phyloP scores from a whole-genome alignment of 1,140 invertebrate species.

The Drosophila lowei region DNA sequence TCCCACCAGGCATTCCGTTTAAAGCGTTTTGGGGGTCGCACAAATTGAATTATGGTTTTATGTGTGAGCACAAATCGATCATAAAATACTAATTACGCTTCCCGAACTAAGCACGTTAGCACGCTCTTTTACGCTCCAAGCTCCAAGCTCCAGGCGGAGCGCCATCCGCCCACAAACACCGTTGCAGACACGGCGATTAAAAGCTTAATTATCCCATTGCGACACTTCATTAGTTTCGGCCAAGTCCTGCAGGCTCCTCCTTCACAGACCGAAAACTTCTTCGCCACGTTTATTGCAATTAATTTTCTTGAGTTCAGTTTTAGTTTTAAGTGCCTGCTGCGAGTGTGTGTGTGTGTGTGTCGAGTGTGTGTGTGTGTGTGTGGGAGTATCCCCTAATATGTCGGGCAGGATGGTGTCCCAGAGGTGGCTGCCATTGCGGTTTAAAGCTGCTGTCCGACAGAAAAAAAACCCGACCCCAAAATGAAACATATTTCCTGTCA shows the following conservation, averaged over 20 bases:
- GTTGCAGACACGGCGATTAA: conserved; percentile 65
- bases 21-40: conserved; percentile 47
- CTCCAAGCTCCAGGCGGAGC: conserved; percentile 14
- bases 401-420: conserved; percentile 1
- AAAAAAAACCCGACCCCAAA: conserved; percentile 1
- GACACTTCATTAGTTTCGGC: conserved; percentile 79
- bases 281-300: conserved; percentile 77
- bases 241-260: conserved; percentile 46
- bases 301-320: conserved; percentile 77
- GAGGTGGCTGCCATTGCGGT: too few species aligned
- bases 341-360: conserved; percentile 15
- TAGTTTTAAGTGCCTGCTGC: conserved; percentile 67
- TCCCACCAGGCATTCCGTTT: conserved; percentile 35
- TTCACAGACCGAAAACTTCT: conserved; percentile 24
- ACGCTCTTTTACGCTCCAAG: conserved; percentile 21
- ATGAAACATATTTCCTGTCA: conserved; percentile 50
- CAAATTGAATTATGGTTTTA: conserved; percentile 74
- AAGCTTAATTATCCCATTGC: conserved; percentile 81
- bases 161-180: conserved; percentile 33
- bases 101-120: conserved; percentile 58
- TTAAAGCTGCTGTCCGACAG: too few species aligned
- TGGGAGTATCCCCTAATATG: conserved; percentile 12
- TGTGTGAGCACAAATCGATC: conserved; percentile 76
- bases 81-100: conserved; percentile 77
- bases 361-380: not conserved